phyloP scores from a whole-genome alignment of 1,140 invertebrate species.

The Philaenus spumarius region DNA sequence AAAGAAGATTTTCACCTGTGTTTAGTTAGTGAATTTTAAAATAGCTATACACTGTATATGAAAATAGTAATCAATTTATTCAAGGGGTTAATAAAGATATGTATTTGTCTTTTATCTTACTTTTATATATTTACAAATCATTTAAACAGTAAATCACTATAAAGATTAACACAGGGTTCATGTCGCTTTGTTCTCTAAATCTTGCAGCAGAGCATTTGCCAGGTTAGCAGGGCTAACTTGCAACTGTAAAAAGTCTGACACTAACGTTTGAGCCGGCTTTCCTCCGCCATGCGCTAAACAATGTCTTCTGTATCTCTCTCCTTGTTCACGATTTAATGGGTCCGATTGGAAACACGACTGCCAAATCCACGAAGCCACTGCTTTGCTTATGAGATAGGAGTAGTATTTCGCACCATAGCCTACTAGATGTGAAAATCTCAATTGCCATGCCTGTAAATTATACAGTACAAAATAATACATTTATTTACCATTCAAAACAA shows the following conservation, averaged over 20 bases:
- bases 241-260: conserved; percentile 63
- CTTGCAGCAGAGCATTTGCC: conserved; percentile 44
- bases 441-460: conserved; percentile 86
- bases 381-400: conserved; percentile 90
- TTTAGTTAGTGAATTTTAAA: no score
- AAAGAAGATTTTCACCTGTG: no score
- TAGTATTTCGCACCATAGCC: conserved; percentile 99
- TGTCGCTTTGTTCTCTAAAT: no score
- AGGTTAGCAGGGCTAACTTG: conserved; percentile 54
- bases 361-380: conserved; percentile 92
- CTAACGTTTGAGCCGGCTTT: conserved; percentile 62
- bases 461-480: no score
- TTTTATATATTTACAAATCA: no score
- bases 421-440: conserved; percentile 92
- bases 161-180: no score
- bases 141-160: no score
- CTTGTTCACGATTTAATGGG: conserved; percentile 69
- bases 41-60: no score
- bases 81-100: no score
- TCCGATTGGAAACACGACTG: conserved; percentile 75
- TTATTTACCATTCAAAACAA: no score
- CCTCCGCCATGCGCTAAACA: conserved; percentile 87
- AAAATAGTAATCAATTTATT: no score
- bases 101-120: no score
- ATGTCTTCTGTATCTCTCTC: conserved; percentile 67